Conservation (phyloP, 2,797 vertebrate genomes). For the Valencia hispanica region DNA sequence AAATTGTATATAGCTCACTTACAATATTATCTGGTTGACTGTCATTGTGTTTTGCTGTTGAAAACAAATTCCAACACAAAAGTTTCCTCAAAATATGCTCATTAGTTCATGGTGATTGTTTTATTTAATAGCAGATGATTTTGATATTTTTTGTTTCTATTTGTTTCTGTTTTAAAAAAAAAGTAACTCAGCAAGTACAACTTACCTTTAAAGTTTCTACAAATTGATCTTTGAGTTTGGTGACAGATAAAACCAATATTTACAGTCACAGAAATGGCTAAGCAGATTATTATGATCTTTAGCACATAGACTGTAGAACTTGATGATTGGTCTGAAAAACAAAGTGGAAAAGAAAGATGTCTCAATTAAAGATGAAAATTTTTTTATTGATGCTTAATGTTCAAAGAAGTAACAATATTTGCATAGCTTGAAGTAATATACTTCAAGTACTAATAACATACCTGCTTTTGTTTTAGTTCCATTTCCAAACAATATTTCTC, state of each 20-base stretch:
- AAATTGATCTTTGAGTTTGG: background rate
- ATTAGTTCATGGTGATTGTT: background rate
- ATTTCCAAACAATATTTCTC: background rate
- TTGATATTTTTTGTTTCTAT: background rate
- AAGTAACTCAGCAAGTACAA: too few relatives aligned
- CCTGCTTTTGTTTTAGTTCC: background rate
- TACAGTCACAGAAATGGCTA: slow-evolving; percentile 9
- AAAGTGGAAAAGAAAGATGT: background rate
- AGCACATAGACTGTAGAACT: background rate
- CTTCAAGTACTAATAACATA: background rate
- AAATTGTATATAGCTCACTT: background rate
- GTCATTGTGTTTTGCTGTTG: background rate
- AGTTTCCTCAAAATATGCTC: background rate
- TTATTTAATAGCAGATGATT: background rate
- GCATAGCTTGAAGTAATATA: background rate
- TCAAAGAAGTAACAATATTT: background rate
- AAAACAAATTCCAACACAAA: background rate
- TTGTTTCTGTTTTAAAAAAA: too few relatives aligned
- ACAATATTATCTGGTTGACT: background rate
- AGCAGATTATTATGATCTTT: background rate
- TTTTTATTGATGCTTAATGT: too few relatives aligned
- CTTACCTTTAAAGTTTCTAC: background rate
- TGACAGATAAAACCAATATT: slow-evolving; percentile 18
- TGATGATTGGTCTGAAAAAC: background rate
- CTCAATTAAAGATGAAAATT: too few relatives aligned